Percentiles rank a stretch among this genome's conserved stretches.
Evolutionary conservation across 2,113 vertebrate genomes (phyloP).

Genomic region (Sceloporus undulatus): DNA sequence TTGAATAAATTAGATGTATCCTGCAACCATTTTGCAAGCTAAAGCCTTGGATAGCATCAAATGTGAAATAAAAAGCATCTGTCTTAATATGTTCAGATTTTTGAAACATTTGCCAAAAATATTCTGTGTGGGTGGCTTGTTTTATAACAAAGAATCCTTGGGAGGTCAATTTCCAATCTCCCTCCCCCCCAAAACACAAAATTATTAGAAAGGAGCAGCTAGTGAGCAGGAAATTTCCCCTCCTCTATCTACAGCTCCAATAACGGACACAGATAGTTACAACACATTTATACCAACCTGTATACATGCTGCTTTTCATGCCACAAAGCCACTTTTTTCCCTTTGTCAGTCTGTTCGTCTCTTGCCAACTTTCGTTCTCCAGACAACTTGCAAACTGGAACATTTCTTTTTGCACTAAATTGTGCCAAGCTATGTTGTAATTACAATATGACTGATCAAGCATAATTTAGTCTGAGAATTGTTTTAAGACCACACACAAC

Average conservation of each 20-base stretch:
- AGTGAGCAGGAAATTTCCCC: neutral
- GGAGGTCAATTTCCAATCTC: slow-evolving; percentile 37
- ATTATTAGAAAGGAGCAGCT: slow-evolving; percentile 12
- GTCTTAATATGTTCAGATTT: slow-evolving; percentile 31
- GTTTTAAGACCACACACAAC: slow-evolving; percentile 50
- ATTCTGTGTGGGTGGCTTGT: slow-evolving; percentile 18
- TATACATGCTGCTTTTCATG: neutral
- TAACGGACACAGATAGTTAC: slow-evolving; percentile 22
- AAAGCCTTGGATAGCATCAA: neutral
- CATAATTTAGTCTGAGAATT: slow-evolving; percentile 52
- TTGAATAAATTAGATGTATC: neutral
- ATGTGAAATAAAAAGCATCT: slow-evolving; percentile 25
- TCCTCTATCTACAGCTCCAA: slow-evolving; percentile 34
- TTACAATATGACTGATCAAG: slow-evolving; percentile 23
- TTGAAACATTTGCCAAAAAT: slow-evolving; percentile 11
- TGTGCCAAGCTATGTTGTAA: slow-evolving; percentile 22
- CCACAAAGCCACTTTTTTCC: slow-evolving; percentile 4
- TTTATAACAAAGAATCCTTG: slow-evolving; percentile 50
- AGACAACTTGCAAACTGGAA: slow-evolving; percentile 37
- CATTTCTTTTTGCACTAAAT: slow-evolving; percentile 12
- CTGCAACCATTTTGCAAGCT: neutral
- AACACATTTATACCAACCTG: slow-evolving; percentile 8
- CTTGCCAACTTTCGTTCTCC: neutral
- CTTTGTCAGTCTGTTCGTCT: neutral
- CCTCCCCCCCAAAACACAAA: slow-evolving; percentile 21